These are phyloP conservation scores for Spilosoma lubricipeda DNA, from an alignment of 2,888 invertebrate genomes.

Conservation along the genomic window DNA sequence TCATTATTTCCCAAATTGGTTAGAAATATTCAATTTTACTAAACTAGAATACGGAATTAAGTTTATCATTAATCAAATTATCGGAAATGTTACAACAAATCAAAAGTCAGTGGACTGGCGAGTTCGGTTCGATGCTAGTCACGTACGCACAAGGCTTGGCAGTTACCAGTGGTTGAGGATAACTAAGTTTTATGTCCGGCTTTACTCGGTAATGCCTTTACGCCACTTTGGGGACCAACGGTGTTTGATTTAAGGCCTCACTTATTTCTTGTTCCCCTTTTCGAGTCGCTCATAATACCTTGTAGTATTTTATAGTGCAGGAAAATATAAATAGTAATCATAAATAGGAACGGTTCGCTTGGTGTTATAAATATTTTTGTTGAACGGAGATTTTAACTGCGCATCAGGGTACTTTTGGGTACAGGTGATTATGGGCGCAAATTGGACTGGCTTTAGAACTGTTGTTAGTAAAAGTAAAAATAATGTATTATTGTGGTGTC, in stretches of 20 bases:
- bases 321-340: neutral
- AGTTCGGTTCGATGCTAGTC: constrained; percentile 42
- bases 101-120: constrained; percentile 14
- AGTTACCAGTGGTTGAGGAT: constrained; percentile 41
- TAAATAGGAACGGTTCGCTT: neutral
- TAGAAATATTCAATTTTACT: neutral
- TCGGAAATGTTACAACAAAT: constrained; percentile 28
- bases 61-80: constrained; percentile 30
- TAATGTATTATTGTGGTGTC: no score
- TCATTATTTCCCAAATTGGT: no score
- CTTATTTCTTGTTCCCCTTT: constrained; percentile 32
- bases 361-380: neutral
- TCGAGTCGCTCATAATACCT: constrained; percentile 12
- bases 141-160: constrained; percentile 49
- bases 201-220: constrained; percentile 53
- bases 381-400: neutral
- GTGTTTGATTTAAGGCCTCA: constrained; percentile 48
- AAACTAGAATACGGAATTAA: constrained; percentile 24
- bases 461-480: neutral
- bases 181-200: constrained; percentile 56
- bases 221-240: constrained; percentile 40
- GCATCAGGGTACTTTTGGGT: neutral
- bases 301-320: neutral
- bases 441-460: neutral
- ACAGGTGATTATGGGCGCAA: neutral